phyloP scores from a whole-genome alignment of 2,888 invertebrate genomes.

The Yponomeuta evonymella region DNA sequence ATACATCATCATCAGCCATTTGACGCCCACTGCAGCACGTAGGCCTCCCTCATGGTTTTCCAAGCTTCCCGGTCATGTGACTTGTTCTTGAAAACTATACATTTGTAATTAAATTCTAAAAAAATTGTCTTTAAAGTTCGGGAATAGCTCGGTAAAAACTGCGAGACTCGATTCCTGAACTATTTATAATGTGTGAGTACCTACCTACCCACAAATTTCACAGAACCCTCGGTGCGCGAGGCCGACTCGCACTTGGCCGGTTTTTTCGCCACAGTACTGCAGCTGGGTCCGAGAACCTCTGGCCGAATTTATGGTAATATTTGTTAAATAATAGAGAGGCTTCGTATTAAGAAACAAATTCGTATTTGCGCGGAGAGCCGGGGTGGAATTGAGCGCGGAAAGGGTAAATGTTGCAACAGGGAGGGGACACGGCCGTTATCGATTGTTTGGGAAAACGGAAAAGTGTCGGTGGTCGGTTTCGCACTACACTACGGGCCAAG shows the following conservation, averaged over 20 bases:
- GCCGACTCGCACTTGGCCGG: neutral
- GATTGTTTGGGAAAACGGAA: neutral
- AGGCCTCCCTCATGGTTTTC: too few species aligned
- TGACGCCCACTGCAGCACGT: too few species aligned
- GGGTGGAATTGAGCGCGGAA: constrained; percentile 30
- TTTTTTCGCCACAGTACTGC: constrained; percentile 17
- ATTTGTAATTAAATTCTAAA: too few species aligned
- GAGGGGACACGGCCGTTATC: constrained; percentile 19
- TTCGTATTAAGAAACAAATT: constrained; percentile 54
- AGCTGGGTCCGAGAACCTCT: constrained; percentile 24
- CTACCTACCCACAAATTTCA: too few species aligned
- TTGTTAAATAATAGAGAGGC: constrained; percentile 48
- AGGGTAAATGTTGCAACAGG: constrained; percentile 35
- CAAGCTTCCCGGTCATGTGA: too few species aligned
- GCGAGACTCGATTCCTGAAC: too few species aligned
- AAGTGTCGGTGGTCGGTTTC: neutral
- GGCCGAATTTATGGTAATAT: constrained; percentile 42
- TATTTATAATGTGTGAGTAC: too few species aligned
- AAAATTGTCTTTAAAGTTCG: too few species aligned
- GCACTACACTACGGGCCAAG: neutral
- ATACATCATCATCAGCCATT: too few species aligned
- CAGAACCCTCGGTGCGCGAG: too few species aligned
- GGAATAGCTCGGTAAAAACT: too few species aligned
- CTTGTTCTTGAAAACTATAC: too few species aligned
- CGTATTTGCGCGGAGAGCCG: constrained; percentile 27